These are phyloP conservation scores for Allenopithecus nigroviridis DNA, from an alignment of 2,797 vertebrate species.

Conservation along the genomic window DNA sequence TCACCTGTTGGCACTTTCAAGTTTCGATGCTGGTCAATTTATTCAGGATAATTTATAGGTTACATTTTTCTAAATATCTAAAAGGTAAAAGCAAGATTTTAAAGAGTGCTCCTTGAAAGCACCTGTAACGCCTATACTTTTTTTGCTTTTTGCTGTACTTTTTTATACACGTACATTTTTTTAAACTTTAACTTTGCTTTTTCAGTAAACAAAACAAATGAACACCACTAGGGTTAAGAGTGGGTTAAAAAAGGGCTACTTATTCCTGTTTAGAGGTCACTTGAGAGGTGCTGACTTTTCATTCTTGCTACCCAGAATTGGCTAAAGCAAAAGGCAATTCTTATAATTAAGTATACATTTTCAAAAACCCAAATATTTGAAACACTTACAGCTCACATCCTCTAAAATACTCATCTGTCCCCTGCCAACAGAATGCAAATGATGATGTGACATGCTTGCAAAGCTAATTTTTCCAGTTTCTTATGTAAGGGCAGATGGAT, in stretches of 20 bases:
- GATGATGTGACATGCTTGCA: constrained; percentile 59
- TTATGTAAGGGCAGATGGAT: constrained; percentile 59
- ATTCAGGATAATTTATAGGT: not conserved
- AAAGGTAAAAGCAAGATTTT: not conserved
- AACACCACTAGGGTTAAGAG: not conserved
- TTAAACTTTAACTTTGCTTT: constrained; percentile 15
- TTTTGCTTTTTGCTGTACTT: not conserved
- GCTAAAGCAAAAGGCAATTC: constrained; percentile 62
- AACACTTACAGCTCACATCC: constrained; percentile 57
- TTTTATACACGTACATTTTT: not conserved
- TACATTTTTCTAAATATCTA: not conserved
- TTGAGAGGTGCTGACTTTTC: constrained; percentile 30
- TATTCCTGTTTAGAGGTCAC: not conserved
- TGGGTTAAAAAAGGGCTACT: not conserved
- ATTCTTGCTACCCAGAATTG: not conserved
- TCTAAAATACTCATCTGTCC: constrained; percentile 61
- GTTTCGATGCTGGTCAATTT: constrained; percentile 53
- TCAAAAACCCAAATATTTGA: constrained; percentile 70
- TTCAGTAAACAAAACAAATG: constrained; percentile 19
- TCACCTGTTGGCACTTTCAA: constrained; percentile 24
- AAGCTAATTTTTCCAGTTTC: constrained; percentile 66
- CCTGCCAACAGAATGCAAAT: constrained; percentile 68
- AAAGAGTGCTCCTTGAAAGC: constrained; percentile 26
- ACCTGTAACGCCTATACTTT: not conserved
- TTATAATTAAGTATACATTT: constrained; percentile 65